These are phyloP conservation scores for Chondrosia reniformis DNA, from an alignment of 37 sponge, comb jelly and placozoan genomes.

Conservation along the genomic window DNA sequence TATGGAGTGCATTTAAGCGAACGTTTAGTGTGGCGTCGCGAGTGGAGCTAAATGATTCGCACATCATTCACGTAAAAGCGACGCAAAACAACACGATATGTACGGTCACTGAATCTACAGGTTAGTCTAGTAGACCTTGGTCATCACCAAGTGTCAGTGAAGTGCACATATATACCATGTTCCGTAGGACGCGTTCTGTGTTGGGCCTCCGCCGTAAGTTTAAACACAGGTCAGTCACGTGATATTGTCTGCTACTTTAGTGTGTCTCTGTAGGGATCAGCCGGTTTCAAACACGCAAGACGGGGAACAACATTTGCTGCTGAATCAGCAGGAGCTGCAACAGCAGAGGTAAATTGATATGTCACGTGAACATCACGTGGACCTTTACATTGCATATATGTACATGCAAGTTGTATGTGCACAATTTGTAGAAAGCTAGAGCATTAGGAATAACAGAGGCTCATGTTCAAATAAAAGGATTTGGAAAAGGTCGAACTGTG, in stretches of 20 bases:
- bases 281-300: conserved; percentile 63
- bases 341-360: conserved; percentile 58
- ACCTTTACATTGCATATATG: not conserved
- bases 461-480: conserved; percentile 60
- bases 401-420: not conserved
- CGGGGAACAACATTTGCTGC: conserved; percentile 82
- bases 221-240: not conserved
- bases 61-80: conserved; percentile 67
- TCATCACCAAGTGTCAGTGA: not conserved
- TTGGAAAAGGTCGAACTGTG: conserved; percentile 55
- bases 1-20: too few relatives aligned
- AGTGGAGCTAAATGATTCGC: too few relatives aligned
- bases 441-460: conserved; percentile 38
- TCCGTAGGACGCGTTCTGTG: not conserved
- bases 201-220: not conserved
- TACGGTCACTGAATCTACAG: conserved; percentile 56
- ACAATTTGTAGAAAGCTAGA: conserved; percentile 39
- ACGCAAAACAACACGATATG: conserved; percentile 75
- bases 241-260: not conserved
- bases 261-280: conserved; percentile 44
- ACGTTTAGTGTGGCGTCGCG: too few relatives aligned
- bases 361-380: not conserved
- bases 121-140: not conserved
- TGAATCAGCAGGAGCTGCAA: conserved; percentile 59
- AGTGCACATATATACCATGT: not conserved